These are phyloP conservation scores for Petrophora chlorosata DNA, from an alignment of 2,888 invertebrate species.

Conservation along the genomic window DNA sequence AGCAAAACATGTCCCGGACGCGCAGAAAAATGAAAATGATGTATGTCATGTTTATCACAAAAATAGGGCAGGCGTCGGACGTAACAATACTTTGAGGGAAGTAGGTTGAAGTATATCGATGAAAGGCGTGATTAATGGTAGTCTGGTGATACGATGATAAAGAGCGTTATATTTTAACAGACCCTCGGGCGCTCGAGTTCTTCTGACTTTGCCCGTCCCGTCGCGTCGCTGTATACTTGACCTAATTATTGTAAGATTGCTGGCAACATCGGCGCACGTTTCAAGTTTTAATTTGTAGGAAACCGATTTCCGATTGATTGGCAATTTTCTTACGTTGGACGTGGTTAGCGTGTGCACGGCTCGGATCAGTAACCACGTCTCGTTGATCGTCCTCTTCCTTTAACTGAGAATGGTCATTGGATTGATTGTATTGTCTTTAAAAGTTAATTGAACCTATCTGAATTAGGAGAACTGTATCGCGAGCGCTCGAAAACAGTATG, in stretches of 20 bases:
- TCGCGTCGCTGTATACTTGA: constrained; percentile 73
- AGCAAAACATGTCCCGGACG: constrained; percentile 27
- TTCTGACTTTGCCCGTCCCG: constrained; percentile 58
- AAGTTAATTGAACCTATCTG: no score
- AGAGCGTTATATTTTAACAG: constrained; percentile 57
- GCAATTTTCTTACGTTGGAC: constrained; percentile 45
- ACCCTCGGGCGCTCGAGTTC: constrained; percentile 49
- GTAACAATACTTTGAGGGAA: constrained; percentile 48
- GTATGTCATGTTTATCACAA: constrained; percentile 51
- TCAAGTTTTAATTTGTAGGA: constrained; percentile 58
- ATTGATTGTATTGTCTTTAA: neutral
- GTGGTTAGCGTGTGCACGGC: constrained; percentile 35
- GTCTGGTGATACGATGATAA: constrained; percentile 66
- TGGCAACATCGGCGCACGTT: constrained; percentile 50
- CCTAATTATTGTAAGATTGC: constrained; percentile 65
- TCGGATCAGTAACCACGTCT: constrained; percentile 31
- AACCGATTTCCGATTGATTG: constrained; percentile 57
- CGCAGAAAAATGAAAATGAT: constrained; percentile 50
- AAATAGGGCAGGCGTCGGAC: constrained; percentile 49
- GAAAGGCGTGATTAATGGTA: constrained; percentile 65
- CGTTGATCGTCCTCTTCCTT: constrained; percentile 21
- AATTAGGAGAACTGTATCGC: no score
- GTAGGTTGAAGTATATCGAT: constrained; percentile 57
- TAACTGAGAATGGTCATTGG: neutral
- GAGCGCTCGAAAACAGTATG: no score